phyloP scores from a whole-genome alignment of 2,888 invertebrate genomes.

The Thymelicus lineola region DNA sequence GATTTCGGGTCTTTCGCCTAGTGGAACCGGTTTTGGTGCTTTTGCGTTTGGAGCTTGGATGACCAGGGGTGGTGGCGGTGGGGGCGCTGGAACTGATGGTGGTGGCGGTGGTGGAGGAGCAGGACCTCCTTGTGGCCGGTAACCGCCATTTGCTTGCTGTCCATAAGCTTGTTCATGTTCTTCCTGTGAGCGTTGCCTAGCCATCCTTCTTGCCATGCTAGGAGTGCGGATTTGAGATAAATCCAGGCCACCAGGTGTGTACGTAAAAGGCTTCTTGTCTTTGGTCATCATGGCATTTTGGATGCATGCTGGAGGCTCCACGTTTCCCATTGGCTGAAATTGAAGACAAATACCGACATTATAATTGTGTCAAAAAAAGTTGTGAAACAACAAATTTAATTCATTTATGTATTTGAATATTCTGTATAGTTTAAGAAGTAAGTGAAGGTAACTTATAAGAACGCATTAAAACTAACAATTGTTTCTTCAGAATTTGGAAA shows the following conservation, averaged over 20 bases:
- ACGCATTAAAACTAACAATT: no score
- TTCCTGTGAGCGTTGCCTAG: conserved; percentile 86
- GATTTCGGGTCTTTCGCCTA: conserved; percentile 89
- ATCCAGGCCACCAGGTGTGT: conserved; percentile 96
- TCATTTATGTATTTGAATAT: no score
- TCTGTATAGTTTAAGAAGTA: no score
- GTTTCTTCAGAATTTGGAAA: no score
- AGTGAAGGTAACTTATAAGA: no score
- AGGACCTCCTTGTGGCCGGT: conserved; percentile 67
- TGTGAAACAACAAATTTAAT: no score
- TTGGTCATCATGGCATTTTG: conserved; percentile 98
- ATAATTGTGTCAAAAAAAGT: no score
- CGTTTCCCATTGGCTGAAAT: conserved; percentile 76
- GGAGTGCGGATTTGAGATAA: conserved; percentile 95
- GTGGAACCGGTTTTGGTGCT: conserved; percentile 81
- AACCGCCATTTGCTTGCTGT: conserved; percentile 50
- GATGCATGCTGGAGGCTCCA: conserved; percentile 94
- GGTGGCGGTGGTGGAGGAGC: conserved; percentile 75
- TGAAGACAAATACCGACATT: conserved; percentile 16
- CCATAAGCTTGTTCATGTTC: conserved; percentile 79
- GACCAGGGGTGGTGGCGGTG: conserved; percentile 87
- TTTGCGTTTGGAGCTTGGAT: conserved; percentile 77
- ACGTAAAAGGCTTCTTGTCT: conserved; percentile 98
- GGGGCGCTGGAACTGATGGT: conserved; percentile 76
- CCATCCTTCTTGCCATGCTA: conserved; percentile 93